A percentile compares a stretch with the other conserved stretches of the same genome.
These are phyloP conservation scores for Micromys minutus DNA, from an alignment of 2,113 vertebrate genomes.

Conservation along the genomic window DNA sequence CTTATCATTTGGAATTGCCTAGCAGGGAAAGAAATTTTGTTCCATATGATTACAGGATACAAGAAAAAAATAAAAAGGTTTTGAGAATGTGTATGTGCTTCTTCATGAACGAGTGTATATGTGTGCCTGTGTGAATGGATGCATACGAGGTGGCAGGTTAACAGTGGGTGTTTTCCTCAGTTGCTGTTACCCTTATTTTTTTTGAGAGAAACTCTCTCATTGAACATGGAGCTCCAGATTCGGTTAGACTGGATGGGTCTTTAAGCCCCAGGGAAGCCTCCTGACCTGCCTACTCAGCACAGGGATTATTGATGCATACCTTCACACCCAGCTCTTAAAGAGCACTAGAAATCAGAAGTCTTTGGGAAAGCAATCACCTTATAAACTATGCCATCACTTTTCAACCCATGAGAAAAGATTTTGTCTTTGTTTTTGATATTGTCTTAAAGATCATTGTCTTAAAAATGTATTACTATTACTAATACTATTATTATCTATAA, in stretches of 20 bases:
- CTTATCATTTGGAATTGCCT: not conserved
- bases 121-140: no score
- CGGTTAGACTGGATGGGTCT: not conserved
- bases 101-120: not conserved
- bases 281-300: no score
- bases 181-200: not conserved
- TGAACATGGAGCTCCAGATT: not conserved
- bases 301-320: not conserved
- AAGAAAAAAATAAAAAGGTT: no score
- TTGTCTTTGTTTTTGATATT: constrained; percentile 50
- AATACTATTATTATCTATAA: not conserved
- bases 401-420: not conserved
- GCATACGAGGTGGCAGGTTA: no score
- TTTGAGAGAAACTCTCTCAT: not conserved
- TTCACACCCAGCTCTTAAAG: not conserved
- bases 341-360: not conserved
- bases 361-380: not conserved
- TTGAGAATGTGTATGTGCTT: not conserved
- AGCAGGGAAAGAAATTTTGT: not conserved
- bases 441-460: constrained; percentile 62
- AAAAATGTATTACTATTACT: not conserved
- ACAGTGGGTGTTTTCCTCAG: not conserved
- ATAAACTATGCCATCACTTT: not conserved
- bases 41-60: not conserved
- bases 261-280: not conserved